Evolutionary conservation across 2,888 invertebrate genomes (phyloP), one percentile per base, ranked within the genome.

Genomic region (Microplitis deprimator): DNA sequence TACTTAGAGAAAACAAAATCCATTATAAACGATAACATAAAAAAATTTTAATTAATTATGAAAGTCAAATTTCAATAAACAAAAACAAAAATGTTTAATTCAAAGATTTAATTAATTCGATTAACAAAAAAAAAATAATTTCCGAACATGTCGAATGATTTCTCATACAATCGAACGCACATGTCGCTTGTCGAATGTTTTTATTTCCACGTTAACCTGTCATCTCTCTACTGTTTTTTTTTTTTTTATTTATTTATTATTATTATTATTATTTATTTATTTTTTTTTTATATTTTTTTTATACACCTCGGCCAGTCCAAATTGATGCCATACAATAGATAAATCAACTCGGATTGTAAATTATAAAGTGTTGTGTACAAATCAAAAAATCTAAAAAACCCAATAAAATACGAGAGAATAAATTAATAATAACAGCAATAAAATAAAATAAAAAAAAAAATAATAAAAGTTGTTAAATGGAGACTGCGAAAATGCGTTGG

Each of bases 281-380:
- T n/a, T 41, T n/a, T 64, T 41, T 50, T 13, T 38, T 65, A 17
- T 6, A 50, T 60, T 59, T 60, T 74, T 81, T 79, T 81, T 77
- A 81, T 74, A 77, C 79, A 82, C 74, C 80, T 79, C 78, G 69
- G 78, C 78, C 77, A 80, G 75, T 79, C 80, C 69, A 83, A 85
- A 85, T 86, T 86, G 81, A 84, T 82, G 84, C 82, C 82, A 79
- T 72, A 79, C 68, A 80, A 75, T 79, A 77, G 81, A 84, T 75
- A 75, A 75, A 75, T 65, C 61, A 68, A 75, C 68, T 38, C 68
- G 68, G 6, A 75, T 60, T n/a, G 68, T 75, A 68, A 75, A 75
- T 75, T 68, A 75, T 75, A 38, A 68, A 71, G 72, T 60, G 40
- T 40, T 59, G 73, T 72, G 62, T 61, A 67, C 72, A 67, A 39